Evolutionary conservation across 2,797 vertebrate species (phyloP).

Genomic region (Pipistrellus kuhlii): DNA sequence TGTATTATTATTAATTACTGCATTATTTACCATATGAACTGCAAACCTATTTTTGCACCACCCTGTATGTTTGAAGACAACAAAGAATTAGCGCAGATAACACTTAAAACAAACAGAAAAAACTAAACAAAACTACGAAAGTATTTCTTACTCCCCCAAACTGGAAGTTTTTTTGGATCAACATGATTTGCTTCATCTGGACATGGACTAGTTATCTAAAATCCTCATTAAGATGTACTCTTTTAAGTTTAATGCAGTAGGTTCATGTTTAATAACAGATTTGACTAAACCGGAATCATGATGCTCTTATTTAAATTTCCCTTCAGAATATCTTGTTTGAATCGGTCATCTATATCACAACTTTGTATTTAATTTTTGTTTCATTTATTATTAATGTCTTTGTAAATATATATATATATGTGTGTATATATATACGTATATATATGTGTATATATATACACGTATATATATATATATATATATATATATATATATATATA

Average conservation of each 20-base stretch:
- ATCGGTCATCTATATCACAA: not conserved
- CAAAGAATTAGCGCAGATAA: not conserved
- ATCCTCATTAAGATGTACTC: not conserved
- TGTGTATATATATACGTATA: not conserved
- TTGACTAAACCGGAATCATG: not conserved
- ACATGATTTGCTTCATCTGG: not conserved
- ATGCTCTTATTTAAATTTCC: slow-evolving; percentile 3
- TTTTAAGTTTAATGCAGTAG: slow-evolving; percentile 24
- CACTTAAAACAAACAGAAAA: not conserved
- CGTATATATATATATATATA: not conserved
- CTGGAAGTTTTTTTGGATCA: not conserved
- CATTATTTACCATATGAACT: not conserved
- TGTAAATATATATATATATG: not conserved
- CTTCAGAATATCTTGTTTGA: slow-evolving; percentile 13
- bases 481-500: not conserved
- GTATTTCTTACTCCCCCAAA: not conserved
- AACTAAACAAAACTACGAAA: not conserved
- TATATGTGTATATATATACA: not conserved
- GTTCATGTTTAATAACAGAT: not conserved
- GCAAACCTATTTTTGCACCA: not conserved
- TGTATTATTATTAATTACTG: not conserved
- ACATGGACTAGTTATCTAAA: not conserved
- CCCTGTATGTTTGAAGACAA: not conserved
- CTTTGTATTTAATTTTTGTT: not conserved
- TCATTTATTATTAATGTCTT: not conserved